These are phyloP conservation scores for Etia nguti DNA, from an alignment of 2,113 vertebrate genomes.

Conservation along the genomic window DNA sequence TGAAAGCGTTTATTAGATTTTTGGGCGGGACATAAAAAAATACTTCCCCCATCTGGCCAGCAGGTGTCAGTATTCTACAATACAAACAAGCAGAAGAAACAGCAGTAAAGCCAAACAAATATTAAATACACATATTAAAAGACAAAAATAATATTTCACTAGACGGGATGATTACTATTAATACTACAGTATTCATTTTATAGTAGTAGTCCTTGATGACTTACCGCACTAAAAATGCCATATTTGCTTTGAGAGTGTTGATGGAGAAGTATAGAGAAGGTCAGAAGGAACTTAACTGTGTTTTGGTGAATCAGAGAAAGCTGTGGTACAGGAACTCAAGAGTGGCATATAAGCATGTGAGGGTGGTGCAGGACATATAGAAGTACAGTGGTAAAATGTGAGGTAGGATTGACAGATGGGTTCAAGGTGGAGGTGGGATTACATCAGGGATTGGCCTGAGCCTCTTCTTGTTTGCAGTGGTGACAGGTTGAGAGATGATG, in stretches of 20 bases:
- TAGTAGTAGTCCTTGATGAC: background rate
- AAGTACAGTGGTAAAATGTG: background rate
- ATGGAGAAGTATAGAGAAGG: background rate
- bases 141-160: background rate
- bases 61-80: conserved; percentile 15
- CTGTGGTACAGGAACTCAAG: rapidly evolving
- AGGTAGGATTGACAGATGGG: background rate
- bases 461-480: background rate
- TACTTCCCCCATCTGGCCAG: background rate
- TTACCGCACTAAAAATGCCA: rapidly evolving
- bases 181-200: background rate
- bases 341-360: background rate
- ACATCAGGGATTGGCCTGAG: background rate
- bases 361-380: background rate
- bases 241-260: background rate
- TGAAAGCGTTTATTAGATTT: background rate
- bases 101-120: background rate
- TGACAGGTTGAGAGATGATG: background rate
- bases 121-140: background rate
- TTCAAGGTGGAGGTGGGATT: background rate
- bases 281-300: background rate
- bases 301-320: background rate
- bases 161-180: rapidly evolving
- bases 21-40: background rate
- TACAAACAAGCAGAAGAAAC: background rate